phyloP scores from a whole-genome alignment of 2,888 invertebrate genomes.

The Hirtodrosophila confusa region DNA sequence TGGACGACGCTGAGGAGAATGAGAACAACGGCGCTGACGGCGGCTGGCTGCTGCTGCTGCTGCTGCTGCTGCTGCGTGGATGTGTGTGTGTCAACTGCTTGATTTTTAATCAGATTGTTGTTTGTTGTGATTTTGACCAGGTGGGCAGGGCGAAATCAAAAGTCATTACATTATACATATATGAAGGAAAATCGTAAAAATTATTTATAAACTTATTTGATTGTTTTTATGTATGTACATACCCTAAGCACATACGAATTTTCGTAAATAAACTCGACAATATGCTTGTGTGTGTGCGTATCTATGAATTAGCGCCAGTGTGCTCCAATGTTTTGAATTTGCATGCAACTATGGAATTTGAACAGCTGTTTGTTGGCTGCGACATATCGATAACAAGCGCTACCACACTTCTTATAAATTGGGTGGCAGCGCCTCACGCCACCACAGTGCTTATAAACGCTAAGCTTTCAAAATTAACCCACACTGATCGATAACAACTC shows the following conservation, averaged over 20 bases:
- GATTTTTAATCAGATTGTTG: slow-evolving; percentile 30
- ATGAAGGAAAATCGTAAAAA: neutral
- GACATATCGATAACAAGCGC: slow-evolving; percentile 13
- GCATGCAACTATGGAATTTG: slow-evolving; percentile 5
- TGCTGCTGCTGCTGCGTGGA: slow-evolving; percentile 8
- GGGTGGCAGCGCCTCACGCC: neutral
- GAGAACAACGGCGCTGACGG: slow-evolving; percentile 1
- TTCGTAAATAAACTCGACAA: slow-evolving; percentile 39
- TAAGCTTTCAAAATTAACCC: neutral
- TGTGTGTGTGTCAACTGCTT: slow-evolving; percentile 30
- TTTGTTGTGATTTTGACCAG: slow-evolving; percentile 48
- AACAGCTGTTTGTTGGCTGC: slow-evolving; percentile 37
- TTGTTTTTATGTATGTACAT: neutral
- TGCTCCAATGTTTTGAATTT: slow-evolving; percentile 54
- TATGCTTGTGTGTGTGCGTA: slow-evolving; percentile 2
- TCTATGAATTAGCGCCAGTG: slow-evolving; percentile 37
- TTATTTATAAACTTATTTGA: no score
- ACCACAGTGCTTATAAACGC: slow-evolving; percentile 8
- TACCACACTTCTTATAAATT: neutral
- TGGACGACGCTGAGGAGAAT: slow-evolving; percentile 4
- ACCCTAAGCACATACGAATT: slow-evolving; percentile 61
- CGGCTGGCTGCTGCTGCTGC: slow-evolving; percentile 8
- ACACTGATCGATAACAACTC: slow-evolving; percentile 31
- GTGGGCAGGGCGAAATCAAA: slow-evolving; percentile 18
- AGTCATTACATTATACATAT: slow-evolving; percentile 21